Evolutionary conservation across 1,140 invertebrate species (phyloP).

Genomic region (Pseudomyrmex pallidus): DNA sequence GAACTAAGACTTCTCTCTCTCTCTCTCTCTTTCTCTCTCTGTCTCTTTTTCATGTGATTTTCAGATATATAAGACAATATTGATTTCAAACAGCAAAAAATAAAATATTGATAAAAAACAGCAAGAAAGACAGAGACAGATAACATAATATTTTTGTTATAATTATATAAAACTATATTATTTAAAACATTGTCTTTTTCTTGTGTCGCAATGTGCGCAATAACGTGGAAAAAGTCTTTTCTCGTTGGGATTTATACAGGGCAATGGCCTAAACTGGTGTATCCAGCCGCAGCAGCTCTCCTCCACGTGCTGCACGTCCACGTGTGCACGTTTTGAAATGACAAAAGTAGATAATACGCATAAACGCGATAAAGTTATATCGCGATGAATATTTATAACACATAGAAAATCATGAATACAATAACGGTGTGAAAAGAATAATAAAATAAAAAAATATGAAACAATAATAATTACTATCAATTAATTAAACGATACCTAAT

Average conservation of each 20-base stretch:
- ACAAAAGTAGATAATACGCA: conserved; percentile 16
- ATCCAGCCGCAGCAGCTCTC: conserved; percentile 52
- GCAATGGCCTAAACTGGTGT: conserved; percentile 72
- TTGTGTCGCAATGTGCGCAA: background rate
- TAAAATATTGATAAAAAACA: too few relatives aligned
- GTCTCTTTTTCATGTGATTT: too few relatives aligned
- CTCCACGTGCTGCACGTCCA: conserved; percentile 45
- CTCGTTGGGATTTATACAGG: conserved; percentile 68
- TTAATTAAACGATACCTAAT: background rate
- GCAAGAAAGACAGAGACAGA: too few relatives aligned
- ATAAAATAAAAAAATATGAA: background rate
- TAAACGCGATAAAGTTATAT: background rate
- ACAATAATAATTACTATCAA: background rate
- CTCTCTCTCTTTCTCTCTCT: too few relatives aligned
- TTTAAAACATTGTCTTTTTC: conserved; percentile 16
- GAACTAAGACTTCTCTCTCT: too few relatives aligned
- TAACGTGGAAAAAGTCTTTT: conserved; percentile 29
- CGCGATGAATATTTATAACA: background rate
- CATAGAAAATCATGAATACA: background rate
- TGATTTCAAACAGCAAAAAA: too few relatives aligned
- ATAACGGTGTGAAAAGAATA: background rate
- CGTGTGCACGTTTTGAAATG: conserved; percentile 24
- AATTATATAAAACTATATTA: background rate
- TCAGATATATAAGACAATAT: too few relatives aligned
- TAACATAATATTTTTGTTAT: too few relatives aligned